Conservation (phyloP, 1,140 invertebrate species). For the Bombus cullumanus region DNA sequence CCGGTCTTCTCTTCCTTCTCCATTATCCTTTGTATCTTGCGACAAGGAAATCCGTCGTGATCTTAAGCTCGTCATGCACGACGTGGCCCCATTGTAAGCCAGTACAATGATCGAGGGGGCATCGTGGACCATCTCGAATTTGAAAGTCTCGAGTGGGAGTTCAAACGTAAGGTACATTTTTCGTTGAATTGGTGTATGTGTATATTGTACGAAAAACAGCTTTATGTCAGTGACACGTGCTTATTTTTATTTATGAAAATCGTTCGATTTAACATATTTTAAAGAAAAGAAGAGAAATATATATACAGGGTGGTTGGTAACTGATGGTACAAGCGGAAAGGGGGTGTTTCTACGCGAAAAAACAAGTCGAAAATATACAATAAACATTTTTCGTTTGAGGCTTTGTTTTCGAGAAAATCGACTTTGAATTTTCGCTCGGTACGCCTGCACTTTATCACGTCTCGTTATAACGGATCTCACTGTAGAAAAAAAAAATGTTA, state of each 20-base stretch:
- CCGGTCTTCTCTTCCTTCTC: conserved; percentile 34
- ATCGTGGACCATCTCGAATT: neutral
- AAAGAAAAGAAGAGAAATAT: too few species aligned
- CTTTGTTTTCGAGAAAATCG: too few species aligned
- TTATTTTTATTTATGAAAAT: neutral
- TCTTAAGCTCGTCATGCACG: conserved; percentile 48
- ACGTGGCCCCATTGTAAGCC: conserved; percentile 33
- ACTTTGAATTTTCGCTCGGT: too few species aligned
- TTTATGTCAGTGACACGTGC: neutral
- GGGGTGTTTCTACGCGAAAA: too few species aligned
- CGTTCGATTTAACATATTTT: too few species aligned
- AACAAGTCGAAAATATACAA: too few species aligned
- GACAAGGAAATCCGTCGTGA: conserved; percentile 46
- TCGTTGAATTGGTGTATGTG: neutral
- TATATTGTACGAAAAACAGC: neutral
- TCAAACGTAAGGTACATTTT: neutral
- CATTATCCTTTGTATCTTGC: conserved; percentile 38
- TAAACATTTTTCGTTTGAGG: too few species aligned
- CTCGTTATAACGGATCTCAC: too few species aligned
- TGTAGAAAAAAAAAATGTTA: too few species aligned
- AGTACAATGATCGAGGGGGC: conserved; percentile 15
- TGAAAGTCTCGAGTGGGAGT: conserved; percentile 8
- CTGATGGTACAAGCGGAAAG: too few species aligned
- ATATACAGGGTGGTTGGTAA: too few species aligned
- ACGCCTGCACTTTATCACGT: too few species aligned